Evolutionary conservation across 2,113 vertebrate species (phyloP).

Genomic region (Epinephelus cyanopodus): DNA sequence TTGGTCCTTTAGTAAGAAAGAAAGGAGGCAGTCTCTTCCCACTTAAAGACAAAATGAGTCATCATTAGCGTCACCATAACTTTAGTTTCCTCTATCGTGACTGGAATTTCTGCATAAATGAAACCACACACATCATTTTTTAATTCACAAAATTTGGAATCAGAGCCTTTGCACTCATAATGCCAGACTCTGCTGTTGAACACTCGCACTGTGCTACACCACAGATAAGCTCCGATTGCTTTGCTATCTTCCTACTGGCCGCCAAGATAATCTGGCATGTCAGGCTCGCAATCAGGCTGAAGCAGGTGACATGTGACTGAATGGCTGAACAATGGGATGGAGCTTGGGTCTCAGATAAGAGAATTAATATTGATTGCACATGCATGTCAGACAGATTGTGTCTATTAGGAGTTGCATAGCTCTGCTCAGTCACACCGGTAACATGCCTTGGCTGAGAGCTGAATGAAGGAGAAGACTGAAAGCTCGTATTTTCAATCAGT

Average conservation of each 20-base stretch:
- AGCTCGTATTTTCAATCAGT: slow-evolving; percentile 12
- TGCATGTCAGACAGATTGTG: slow-evolving; percentile 71
- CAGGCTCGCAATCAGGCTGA: slow-evolving; percentile 65
- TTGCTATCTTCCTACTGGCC: slow-evolving; percentile 55
- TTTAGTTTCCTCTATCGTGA: background rate
- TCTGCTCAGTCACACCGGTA: slow-evolving; percentile 38
- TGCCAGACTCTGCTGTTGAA: slow-evolving; percentile 19
- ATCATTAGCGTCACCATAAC: slow-evolving; percentile 4
- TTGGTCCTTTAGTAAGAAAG: background rate
- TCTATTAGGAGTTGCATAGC: slow-evolving; percentile 64
- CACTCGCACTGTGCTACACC: slow-evolving; percentile 22
- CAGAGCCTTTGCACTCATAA: slow-evolving; percentile 17
- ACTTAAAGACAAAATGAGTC: background rate
- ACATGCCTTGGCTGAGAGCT: slow-evolving; percentile 6
- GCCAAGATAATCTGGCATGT: slow-evolving; percentile 66
- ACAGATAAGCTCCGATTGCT: slow-evolving; percentile 65
- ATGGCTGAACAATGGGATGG: slow-evolving; percentile 72
- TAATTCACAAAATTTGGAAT: slow-evolving; percentile 19
- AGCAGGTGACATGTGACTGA: slow-evolving; percentile 76
- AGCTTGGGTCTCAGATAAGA: slow-evolving; percentile 71
- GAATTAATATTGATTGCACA: slow-evolving; percentile 82
- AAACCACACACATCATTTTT: slow-evolving; percentile 18
- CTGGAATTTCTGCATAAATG: background rate
- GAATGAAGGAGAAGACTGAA: slow-evolving; percentile 1
- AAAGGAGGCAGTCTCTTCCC: background rate